These are phyloP conservation scores for Eilema griseolum DNA, from an alignment of 2,888 invertebrate species.

Conservation along the genomic window DNA sequence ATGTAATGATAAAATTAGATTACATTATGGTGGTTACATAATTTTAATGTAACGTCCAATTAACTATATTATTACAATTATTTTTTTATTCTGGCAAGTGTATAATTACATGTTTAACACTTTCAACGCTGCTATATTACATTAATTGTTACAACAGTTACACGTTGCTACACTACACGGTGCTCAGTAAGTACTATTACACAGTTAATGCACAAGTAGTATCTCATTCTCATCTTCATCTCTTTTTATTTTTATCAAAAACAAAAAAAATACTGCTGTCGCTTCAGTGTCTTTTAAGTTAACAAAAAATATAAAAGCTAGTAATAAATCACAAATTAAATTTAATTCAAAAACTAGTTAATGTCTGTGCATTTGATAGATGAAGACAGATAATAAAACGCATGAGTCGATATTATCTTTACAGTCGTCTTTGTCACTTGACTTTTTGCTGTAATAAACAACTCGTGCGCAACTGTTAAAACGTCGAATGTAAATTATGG, in stretches of 20 bases:
- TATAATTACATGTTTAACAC: conserved; percentile 11
- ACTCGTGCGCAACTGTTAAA: conserved; percentile 58
- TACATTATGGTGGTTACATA: not conserved
- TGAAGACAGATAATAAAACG: conserved; percentile 51
- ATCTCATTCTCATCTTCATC: not conserved
- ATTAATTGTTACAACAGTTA: not conserved
- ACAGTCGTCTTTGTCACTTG: conserved; percentile 49
- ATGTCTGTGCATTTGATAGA: conserved; percentile 51
- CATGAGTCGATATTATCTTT: conserved; percentile 51
- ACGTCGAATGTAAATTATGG: conserved; percentile 53
- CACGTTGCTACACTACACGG: conserved; percentile 1
- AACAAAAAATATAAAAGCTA: not conserved
- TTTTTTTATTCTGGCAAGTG: conserved; percentile 4
- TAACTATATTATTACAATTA: not conserved
- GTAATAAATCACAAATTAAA: conserved; percentile 34
- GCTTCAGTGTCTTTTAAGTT: not conserved
- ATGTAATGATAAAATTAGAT: not conserved
- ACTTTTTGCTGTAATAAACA: conserved; percentile 65
- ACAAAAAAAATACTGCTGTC: too few species aligned
- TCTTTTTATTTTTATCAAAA: too few species aligned
- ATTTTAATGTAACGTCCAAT: conserved; percentile 5
- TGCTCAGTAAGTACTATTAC: not conserved
- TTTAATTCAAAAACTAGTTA: conserved; percentile 42
- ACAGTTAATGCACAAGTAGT: not conserved
- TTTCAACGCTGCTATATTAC: conserved; percentile 3